Evolutionary conservation across 2,113 vertebrate genomes (phyloP).

Genomic region (Leptosomus discolor): DNA sequence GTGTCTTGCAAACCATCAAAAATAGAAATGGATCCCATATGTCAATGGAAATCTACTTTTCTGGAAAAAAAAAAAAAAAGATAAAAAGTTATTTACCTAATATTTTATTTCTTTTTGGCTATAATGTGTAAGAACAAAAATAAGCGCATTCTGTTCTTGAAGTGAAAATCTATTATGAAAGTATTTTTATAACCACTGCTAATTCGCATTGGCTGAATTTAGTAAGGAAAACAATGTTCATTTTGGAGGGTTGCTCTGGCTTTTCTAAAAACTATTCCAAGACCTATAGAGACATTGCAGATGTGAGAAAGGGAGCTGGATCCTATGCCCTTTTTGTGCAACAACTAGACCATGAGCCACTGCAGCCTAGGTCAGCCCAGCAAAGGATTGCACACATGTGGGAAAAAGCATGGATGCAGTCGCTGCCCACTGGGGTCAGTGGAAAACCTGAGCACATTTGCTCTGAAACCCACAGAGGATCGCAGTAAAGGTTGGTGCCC

Average conservation of each 20-base stretch:
- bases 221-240: background rate
- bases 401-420: background rate
- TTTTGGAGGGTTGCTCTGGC: background rate
- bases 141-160: background rate
- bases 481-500: background rate
- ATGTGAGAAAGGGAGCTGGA: background rate
- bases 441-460: background rate
- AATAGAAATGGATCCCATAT: background rate
- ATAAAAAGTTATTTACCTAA: background rate
- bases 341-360: background rate
- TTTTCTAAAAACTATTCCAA: background rate
- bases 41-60: background rate
- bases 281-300: background rate
- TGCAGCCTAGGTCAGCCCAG: background rate
- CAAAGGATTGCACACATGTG: background rate
- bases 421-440: no score
- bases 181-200: background rate
- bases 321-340: background rate
- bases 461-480: background rate
- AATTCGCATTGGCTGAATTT: background rate
- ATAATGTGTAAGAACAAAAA: background rate
- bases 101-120: background rate
- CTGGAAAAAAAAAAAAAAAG: background rate
- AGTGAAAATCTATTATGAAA: background rate
- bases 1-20: background rate